phyloP scores from a whole-genome alignment of 2,888 invertebrate species.

The Helleia helle region DNA sequence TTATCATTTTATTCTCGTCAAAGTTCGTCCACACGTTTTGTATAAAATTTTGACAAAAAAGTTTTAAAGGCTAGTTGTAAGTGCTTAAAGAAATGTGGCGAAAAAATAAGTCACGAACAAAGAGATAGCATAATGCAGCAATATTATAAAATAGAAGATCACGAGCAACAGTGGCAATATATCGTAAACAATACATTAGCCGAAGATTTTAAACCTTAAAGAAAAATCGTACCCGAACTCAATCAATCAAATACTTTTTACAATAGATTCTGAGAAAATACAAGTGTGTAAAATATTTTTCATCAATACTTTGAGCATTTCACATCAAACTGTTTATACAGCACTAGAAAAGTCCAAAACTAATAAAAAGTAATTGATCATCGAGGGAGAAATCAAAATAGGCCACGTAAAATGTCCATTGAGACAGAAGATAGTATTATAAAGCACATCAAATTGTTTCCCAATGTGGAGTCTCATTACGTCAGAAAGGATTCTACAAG shows the following conservation, averaged over 20 bases:
- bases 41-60: too few species aligned
- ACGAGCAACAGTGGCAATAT: slow-evolving; percentile 19
- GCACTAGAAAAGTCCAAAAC: slow-evolving; percentile 3
- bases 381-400: slow-evolving; percentile 4
- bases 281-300: slow-evolving; percentile 16
- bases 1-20: too few species aligned
- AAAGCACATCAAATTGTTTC: slow-evolving; percentile 8
- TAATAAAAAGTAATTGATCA: neutral
- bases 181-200: slow-evolving; percentile 11
- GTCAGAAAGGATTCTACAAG: too few species aligned
- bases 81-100: too few species aligned
- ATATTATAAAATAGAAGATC: too few species aligned
- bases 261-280: slow-evolving; percentile 1
- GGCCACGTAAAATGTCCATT: neutral
- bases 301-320: slow-evolving; percentile 15
- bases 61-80: too few species aligned
- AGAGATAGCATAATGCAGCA: too few species aligned
- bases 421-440: neutral
- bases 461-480: neutral
- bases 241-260: slow-evolving; percentile 17
- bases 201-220: slow-evolving; percentile 12
- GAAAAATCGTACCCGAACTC: slow-evolving; percentile 15
- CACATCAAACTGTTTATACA: slow-evolving; percentile 10
- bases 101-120: too few species aligned
- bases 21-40: too few species aligned